phyloP scores from a whole-genome alignment of 35 echinoderm and acorn worm genomes.

The Patiria miniata region DNA sequence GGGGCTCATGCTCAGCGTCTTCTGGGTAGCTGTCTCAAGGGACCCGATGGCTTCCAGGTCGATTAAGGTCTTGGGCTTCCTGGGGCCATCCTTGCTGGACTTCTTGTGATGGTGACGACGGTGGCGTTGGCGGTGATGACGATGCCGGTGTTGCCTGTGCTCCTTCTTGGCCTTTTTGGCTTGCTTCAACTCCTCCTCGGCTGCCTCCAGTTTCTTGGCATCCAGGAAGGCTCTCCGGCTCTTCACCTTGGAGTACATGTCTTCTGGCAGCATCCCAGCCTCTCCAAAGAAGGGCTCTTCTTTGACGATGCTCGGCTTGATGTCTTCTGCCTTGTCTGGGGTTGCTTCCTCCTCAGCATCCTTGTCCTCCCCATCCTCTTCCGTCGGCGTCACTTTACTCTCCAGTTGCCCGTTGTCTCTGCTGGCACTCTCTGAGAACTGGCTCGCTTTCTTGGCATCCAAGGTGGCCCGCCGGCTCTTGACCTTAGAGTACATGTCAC shows the following conservation, averaged over 20 bases:
- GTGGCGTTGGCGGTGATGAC: background rate
- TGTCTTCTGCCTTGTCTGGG: background rate
- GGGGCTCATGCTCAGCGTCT: constrained; percentile 79
- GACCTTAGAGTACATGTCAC: constrained; percentile 97
- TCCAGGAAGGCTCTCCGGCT: constrained; percentile 68
- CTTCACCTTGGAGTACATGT: constrained; percentile 60
- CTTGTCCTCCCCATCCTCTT: background rate
- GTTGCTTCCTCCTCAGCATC: background rate
- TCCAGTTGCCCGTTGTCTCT: constrained; percentile 26
- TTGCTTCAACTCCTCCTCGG: constrained; percentile 63
- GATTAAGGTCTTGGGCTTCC: constrained; percentile 47
- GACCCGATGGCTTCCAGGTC: constrained; percentile 86
- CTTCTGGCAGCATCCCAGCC: background rate
- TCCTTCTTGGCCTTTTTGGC: constrained; percentile 55
- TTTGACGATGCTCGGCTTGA: background rate
- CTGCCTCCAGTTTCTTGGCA: constrained; percentile 60
- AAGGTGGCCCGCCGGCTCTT: constrained; percentile 80
- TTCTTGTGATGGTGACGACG: constrained; percentile 24
- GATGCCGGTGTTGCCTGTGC: constrained; percentile 18
- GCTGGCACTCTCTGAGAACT: constrained; percentile 40
- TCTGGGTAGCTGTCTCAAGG: constrained; percentile 86
- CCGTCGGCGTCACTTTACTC: background rate
- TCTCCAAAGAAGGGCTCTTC: constrained; percentile 21
- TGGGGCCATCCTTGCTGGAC: constrained; percentile 52
- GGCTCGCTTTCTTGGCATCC: constrained; percentile 70